phyloP scores from a whole-genome alignment of 2,113 vertebrate genomes.

The Carollia perspicillata region DNA sequence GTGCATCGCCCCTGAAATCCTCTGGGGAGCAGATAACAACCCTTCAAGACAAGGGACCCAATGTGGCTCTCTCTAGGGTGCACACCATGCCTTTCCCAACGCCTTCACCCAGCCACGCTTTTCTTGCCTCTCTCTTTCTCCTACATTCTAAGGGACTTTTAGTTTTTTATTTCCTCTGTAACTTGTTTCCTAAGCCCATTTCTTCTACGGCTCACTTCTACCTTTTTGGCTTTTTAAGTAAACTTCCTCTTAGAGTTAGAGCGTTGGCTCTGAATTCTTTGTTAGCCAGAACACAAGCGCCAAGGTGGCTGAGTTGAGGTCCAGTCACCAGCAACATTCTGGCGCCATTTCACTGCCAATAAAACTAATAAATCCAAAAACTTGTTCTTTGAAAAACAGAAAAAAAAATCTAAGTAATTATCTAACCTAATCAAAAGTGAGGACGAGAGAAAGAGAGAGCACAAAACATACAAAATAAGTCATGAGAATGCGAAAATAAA shows the following conservation, averaged over 20 bases:
- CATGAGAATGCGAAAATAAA: not conserved
- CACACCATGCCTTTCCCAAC: not conserved
- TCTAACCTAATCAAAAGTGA: not conserved
- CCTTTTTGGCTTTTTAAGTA: no score
- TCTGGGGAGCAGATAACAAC: not conserved
- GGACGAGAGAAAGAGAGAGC: not conserved
- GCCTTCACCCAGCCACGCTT: not conserved
- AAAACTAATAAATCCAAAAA: not conserved
- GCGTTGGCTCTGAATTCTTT: no score
- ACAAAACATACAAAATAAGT: not conserved
- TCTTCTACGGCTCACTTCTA: no score
- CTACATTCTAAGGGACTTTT: no score
- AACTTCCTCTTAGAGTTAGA: no score
- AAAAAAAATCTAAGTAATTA: not conserved
- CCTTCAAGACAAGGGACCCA: not conserved
- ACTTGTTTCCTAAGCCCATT: no score
- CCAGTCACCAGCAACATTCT: no score
- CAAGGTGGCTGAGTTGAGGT: no score
- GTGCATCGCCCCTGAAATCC: not conserved
- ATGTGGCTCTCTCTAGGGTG: not conserved
- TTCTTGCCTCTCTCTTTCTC: no score
- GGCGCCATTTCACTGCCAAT: not conserved
- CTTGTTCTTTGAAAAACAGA: not conserved
- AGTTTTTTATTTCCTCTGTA: no score
- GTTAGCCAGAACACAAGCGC: no score